Evolutionary conservation across 2,888 invertebrate species (phyloP).

Genomic region (Lottia gigantea): DNA sequence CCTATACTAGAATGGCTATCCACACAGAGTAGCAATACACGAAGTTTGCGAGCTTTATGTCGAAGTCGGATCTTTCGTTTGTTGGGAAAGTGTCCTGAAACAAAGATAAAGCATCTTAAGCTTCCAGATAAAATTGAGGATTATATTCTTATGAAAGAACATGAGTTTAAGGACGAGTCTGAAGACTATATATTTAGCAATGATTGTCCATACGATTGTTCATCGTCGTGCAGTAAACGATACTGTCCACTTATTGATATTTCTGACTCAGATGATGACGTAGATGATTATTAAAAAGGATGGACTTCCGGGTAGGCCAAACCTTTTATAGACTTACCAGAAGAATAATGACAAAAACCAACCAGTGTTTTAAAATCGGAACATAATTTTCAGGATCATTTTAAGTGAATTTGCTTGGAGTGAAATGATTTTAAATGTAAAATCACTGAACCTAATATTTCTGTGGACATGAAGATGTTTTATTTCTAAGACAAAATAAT

Average conservation of each 20-base stretch:
- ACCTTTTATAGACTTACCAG: too few relatives aligned
- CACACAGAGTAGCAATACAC: conserved; percentile 38
- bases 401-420: too few relatives aligned
- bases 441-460: too few relatives aligned
- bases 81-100: conserved; percentile 46
- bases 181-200: conserved; percentile 37
- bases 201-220: conserved; percentile 61
- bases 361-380: too few relatives aligned
- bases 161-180: conserved; percentile 45
- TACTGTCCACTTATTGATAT: conserved; percentile 58
- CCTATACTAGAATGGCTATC: conserved; percentile 50
- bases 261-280: conserved; percentile 45
- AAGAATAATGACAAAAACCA: too few relatives aligned
- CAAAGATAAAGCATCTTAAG: conserved; percentile 47
- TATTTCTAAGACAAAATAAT: too few relatives aligned
- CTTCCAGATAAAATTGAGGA: conserved; percentile 43
- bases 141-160: conserved; percentile 49
- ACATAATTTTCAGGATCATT: too few relatives aligned
- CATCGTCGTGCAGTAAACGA: conserved; percentile 41
- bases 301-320: too few relatives aligned
- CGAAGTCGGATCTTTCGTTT: conserved; percentile 45
- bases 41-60: conserved; percentile 45
- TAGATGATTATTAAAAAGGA: conserved; percentile 23
- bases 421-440: too few relatives aligned
- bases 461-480: too few relatives aligned